Conservation (phyloP, 2,113 vertebrate species). For the Myiagra hebetior region DNA sequence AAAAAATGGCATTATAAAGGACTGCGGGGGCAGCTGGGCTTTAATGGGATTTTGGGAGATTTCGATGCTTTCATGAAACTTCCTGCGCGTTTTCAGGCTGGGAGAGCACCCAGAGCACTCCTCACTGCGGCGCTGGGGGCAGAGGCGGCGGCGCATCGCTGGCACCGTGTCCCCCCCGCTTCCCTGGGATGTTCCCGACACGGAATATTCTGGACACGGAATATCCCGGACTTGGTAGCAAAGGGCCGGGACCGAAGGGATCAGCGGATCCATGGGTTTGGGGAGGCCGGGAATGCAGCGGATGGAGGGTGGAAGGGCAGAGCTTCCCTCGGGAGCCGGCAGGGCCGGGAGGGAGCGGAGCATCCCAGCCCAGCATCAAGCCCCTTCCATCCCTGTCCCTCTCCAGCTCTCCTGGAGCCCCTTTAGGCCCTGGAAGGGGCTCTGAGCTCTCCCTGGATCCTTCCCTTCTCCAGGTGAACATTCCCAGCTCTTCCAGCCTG, state of each 20-base stretch:
- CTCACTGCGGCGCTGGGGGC: neutral
- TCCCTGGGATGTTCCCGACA: neutral
- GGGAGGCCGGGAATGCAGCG: neutral
- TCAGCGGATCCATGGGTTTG: accelerated
- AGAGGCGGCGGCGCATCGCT: neutral
- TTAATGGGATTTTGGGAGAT: neutral
- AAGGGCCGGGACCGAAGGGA: neutral
- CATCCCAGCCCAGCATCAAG: neutral
- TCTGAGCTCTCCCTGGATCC: neutral
- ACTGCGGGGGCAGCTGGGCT: neutral
- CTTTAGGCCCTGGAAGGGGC: neutral
- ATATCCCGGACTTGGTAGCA: neutral
- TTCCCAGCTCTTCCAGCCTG: neutral
- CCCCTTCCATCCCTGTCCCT: neutral
- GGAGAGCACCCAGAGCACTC: neutral
- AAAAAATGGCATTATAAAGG: too few species aligned
- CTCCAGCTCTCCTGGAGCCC: neutral
- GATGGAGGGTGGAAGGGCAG: neutral
- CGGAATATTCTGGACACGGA: neutral
- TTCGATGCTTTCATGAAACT: neutral
- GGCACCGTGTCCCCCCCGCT: neutral
- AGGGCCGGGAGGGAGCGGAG: accelerated
- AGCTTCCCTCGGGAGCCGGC: neutral
- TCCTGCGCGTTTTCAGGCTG: neutral
- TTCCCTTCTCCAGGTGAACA: neutral